Evolutionary conservation across 1,140 invertebrate genomes (phyloP), one percentile per base, ranked within the genome.

Genomic region (Anastatus disparis): DNA sequence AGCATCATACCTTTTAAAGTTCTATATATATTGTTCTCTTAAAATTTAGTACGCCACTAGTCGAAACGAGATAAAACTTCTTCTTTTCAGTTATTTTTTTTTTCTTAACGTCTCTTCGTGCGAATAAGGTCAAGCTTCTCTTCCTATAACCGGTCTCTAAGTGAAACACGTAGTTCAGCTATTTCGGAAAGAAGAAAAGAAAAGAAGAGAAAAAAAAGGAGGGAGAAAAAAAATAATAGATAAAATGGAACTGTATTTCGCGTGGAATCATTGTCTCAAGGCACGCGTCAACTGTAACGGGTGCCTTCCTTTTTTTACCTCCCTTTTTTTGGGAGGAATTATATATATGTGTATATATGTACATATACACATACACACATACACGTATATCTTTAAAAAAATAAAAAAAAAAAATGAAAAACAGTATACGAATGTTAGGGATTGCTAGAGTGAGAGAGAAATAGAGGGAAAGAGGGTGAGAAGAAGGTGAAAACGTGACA

Each of bases 71-170:
- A 50, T 31, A 15, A 24, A 50, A 50, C 27, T 31, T 29, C n/a
- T n/a, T n/a, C n/a, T n/a, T n/a, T n/a, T n/a, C n/a, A n/a, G n/a
- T n/a, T n/a, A n/a, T n/a, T n/a, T n/a, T n/a, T n/a, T n/a, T n/a
- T n/a, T n/a, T n/a, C 38, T 46, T 56, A 64, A 27, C 35, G 50
- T 0, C 7, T 29, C 20, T 17, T 12, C 22, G 6, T n/a, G n/a
- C 20, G 50, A 53, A 65, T 42, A 48, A 29, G 20, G 35, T 53
- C 35, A 64, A 64, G 61, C 46, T 38, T 20, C n/a, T n/a, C n/a
- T n/a, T 35, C 1, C 3, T 29, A 35, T 17, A 26, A 3, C 9
- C n/a, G 31, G 29, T 13, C 10, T 26, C 53, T 50, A 50, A 50
- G 27, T 63, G 44, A 63, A 50, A 50, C 44, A 63, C 27, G 27